These are phyloP conservation scores for Protonibea diacanthus DNA, from an alignment of 2,797 vertebrate genomes.

Conservation along the genomic window DNA sequence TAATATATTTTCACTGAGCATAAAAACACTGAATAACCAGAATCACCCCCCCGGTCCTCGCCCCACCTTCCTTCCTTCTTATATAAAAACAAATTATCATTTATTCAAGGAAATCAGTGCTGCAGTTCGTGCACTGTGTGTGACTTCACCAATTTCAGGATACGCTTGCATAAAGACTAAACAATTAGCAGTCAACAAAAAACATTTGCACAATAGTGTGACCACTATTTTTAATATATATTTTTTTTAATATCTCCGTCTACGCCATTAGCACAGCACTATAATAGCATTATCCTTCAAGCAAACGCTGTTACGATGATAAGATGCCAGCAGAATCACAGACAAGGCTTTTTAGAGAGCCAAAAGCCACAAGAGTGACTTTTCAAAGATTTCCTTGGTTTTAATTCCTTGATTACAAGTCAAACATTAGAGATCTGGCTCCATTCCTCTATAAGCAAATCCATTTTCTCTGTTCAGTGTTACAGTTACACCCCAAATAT, in stretches of 20 bases:
- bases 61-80: not conserved
- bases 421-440: constrained; percentile 66
- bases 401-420: constrained; percentile 70
- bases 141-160: constrained; percentile 20
- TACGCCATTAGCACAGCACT: constrained; percentile 13
- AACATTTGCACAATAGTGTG: not conserved
- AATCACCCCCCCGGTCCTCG: not conserved
- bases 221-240: not conserved
- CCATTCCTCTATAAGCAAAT: constrained; percentile 58
- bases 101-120: not conserved
- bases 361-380: constrained; percentile 67
- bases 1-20: not conserved
- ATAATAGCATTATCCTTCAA: constrained; percentile 33
- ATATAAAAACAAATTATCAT: constrained; percentile 12
- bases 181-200: constrained; percentile 13
- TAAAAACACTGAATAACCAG: constrained; percentile 10
- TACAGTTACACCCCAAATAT: constrained; percentile 41
- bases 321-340: constrained; percentile 49
- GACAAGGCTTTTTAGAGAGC: constrained; percentile 29
- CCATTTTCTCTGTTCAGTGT: constrained; percentile 52
- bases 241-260: constrained; percentile 2
- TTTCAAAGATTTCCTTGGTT: constrained; percentile 52
- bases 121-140: not conserved
- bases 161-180: not conserved
- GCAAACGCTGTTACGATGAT: constrained; percentile 35